Evolutionary conservation across 2,113 vertebrate genomes (phyloP).

Genomic region (Tricholaema leucomelas): DNA sequence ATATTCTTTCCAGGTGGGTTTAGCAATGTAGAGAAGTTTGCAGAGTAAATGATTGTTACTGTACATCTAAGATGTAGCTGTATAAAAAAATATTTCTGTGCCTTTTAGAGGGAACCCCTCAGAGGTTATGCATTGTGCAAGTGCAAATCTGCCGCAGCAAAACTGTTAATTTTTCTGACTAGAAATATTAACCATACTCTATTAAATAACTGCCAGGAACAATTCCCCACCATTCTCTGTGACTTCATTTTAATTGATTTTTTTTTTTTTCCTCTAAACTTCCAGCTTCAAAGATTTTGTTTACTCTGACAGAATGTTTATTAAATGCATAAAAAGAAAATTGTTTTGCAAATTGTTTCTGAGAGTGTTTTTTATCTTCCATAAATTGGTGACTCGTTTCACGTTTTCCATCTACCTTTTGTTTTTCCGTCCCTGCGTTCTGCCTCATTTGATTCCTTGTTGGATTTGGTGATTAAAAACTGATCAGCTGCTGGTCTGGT

Average conservation of each 20-base stretch:
- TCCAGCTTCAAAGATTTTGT: constrained; percentile 85
- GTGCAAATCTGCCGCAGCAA: constrained; percentile 78
- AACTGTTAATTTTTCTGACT: constrained; percentile 96
- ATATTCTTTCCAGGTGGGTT: neutral
- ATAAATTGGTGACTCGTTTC: constrained; percentile 55
- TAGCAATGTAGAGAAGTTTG: neutral
- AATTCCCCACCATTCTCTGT: constrained; percentile 85
- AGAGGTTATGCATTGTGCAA: constrained; percentile 53
- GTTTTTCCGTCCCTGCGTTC: constrained; percentile 31
- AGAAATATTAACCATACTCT: constrained; percentile 92
- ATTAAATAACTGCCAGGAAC: constrained; percentile 96
- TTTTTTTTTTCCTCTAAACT: constrained; percentile 80
- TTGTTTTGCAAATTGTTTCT: constrained; percentile 74
- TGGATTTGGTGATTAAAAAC: constrained; percentile 65
- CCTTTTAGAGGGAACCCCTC: constrained; percentile 71
- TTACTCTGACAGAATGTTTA: constrained; percentile 91
- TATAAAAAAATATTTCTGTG: constrained; percentile 45
- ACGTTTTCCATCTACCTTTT: constrained; percentile 58
- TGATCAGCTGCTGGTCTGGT: constrained; percentile 60
- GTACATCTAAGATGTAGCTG: neutral
- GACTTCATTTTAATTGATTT: constrained; percentile 99
- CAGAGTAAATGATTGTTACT: constrained; percentile 8
- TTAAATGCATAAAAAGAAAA: constrained; percentile 87
- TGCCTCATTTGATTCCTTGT: constrained; percentile 59
- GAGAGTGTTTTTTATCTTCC: constrained; percentile 64